Base-by-base conservation (phyloP, 2,797 vertebrate species). In the Podargus strigoides region DNA sequence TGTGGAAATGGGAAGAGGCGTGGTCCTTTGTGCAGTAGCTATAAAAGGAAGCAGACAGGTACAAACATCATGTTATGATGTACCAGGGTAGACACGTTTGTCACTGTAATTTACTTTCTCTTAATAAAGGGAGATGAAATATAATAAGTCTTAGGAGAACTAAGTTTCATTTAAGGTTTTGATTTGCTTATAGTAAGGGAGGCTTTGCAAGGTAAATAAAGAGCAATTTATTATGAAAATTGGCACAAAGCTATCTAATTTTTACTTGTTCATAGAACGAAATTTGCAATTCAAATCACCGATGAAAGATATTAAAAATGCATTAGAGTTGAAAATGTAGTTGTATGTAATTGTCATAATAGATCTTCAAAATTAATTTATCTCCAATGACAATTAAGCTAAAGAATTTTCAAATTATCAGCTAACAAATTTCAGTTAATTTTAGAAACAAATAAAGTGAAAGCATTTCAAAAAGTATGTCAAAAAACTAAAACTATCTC, bases 211-310 rank as follows among this genome's bases (percentile, higher is more conserved):
- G 6, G 9, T 96, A 97, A 97, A 96, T 97, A 95, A 89, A 95
- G 50, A 87, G 39, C 73, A 60, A 75, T 93, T 96, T 96, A 92
- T 96, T 95, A 96, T 94, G 91, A 97, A 96, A 94, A 96, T 72
- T 91, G 63, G 60, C 83, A 72, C 85, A 92, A 97, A 96, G 76
- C 90, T 87, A 60, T 88, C 91, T 84, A 95, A 88, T 87, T 97
- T 97, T 95, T 94, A 78, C 70, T 94, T 97, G 84, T 93, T 93
- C 67, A 30, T 79, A 93, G 91, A 96, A 95, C 80, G 44, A 95
- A 96, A 98, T 97, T 97, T 98, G 93, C 97, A 98, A 97, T 98
- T 97, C 96, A 97, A 98, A 98, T 97, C 64, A 90, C 49, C 94
- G 96, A 97, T 94, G 89, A 96, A 97, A 91, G 92, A 96, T 98